Percentiles rank a stretch among this genome's conserved stretches.
Evolutionary conservation across 2,113 vertebrate species (phyloP).

Genomic region (Sylvietta virens): DNA sequence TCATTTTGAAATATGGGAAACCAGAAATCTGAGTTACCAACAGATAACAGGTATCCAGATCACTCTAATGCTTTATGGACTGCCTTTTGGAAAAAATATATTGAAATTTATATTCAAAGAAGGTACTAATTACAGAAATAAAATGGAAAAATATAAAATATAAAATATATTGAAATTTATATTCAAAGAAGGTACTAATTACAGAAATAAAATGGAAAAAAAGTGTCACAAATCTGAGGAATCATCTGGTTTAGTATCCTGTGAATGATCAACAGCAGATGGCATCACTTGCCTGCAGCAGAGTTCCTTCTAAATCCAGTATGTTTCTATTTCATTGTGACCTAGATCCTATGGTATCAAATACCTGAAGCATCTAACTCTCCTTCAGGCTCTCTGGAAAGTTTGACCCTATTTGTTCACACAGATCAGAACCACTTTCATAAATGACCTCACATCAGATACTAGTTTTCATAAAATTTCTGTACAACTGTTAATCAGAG

Average conservation of each 20-base stretch:
- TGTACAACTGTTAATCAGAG: neutral
- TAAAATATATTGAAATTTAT: neutral
- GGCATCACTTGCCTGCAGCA: constrained; percentile 5
- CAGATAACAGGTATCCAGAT: neutral
- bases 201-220: neutral
- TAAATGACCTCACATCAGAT: neutral
- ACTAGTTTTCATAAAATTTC: neutral
- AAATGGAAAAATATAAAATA: neutral
- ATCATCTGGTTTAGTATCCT: neutral
- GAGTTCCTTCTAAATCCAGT: neutral
- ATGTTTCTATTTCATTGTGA: neutral
- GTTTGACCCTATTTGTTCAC: neutral
- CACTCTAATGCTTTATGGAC: neutral
- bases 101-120: neutral
- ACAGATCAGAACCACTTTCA: neutral
- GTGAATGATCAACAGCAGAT: neutral
- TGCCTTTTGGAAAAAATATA: neutral
- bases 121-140: neutral
- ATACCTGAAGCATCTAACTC: neutral
- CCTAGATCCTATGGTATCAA: neutral
- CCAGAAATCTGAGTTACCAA: neutral
- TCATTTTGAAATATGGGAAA: neutral
- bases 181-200: neutral
- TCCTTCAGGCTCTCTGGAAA: neutral
- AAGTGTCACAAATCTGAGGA: neutral